Evolutionary conservation across 2,888 invertebrate species (phyloP).

Genomic region (Nycteola revayana): DNA sequence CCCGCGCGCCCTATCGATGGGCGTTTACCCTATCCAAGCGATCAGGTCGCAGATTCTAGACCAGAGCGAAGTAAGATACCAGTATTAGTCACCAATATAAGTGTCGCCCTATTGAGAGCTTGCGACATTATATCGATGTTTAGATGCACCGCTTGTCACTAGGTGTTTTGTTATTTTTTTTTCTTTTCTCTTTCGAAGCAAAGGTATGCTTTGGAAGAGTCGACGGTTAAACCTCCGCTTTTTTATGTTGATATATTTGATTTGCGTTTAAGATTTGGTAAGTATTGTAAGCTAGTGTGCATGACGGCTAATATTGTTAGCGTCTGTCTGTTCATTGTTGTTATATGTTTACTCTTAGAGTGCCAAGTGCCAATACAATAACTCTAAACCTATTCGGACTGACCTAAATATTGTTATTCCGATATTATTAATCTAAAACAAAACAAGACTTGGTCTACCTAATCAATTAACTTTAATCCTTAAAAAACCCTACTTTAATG

Average conservation of each 20-base stretch:
- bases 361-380: conserved; percentile 32
- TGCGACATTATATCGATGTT: conserved; percentile 76
- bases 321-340: conserved; percentile 38
- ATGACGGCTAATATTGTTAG: conserved; percentile 59
- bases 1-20: conserved; percentile 94
- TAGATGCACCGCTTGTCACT: conserved; percentile 81
- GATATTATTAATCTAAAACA: no score
- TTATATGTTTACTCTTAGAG: conserved; percentile 37
- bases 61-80: conserved; percentile 94
- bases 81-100: conserved; percentile 52
- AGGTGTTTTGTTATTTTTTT: conserved; percentile 65
- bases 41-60: conserved; percentile 93
- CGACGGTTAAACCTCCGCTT: conserved; percentile 23
- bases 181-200: conserved; percentile 32
- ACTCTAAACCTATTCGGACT: no score
- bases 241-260: conserved; percentile 34
- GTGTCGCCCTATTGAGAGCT: conserved; percentile 69
- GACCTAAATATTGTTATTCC: no score
- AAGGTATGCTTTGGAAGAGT: conserved; percentile 23
- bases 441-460: no score
- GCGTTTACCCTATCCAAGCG: conserved; percentile 94
- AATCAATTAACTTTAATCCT: no score
- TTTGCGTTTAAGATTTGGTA: conserved; percentile 46
- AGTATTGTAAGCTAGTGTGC: conserved; percentile 64
- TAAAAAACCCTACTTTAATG: no score